phyloP scores from a whole-genome alignment of 2,113 vertebrate genomes.

The Drymodes brunneopygia region DNA sequence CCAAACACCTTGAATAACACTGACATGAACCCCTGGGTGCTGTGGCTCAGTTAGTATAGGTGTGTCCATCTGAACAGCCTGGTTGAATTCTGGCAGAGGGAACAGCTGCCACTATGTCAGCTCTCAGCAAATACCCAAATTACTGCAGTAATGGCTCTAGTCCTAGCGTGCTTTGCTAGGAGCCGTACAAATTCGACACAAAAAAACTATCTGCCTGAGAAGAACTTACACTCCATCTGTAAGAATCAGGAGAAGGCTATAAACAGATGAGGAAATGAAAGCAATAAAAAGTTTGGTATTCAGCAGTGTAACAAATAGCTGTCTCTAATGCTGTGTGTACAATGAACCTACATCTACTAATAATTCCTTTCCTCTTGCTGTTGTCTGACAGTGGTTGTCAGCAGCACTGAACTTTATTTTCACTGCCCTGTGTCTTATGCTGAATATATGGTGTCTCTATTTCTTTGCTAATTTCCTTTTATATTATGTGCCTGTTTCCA shows the following conservation, averaged over 20 bases:
- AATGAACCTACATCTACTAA: background rate
- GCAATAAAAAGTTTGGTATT: background rate
- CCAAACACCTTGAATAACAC: background rate
- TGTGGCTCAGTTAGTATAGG: background rate
- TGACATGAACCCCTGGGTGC: background rate
- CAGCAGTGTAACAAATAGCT: background rate
- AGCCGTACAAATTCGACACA: background rate
- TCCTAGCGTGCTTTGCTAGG: background rate
- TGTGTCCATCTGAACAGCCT: background rate
- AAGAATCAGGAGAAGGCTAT: background rate
- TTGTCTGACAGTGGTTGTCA: background rate
- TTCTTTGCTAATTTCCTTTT: background rate
- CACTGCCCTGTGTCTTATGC: background rate
- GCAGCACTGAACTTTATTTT: background rate
- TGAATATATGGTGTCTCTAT: background rate
- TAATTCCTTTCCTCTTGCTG: background rate
- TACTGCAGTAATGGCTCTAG: background rate
- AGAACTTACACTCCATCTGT: background rate
- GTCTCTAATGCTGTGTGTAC: background rate
- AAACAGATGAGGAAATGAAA: background rate
- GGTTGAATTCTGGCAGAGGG: background rate
- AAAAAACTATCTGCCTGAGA: background rate
- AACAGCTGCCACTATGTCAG: background rate
- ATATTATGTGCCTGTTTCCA: background rate
- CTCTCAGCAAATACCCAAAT: background rate